Evolutionary conservation across 2,888 invertebrate species (phyloP).

Genomic region (Caenorhabditis sinica): DNA sequence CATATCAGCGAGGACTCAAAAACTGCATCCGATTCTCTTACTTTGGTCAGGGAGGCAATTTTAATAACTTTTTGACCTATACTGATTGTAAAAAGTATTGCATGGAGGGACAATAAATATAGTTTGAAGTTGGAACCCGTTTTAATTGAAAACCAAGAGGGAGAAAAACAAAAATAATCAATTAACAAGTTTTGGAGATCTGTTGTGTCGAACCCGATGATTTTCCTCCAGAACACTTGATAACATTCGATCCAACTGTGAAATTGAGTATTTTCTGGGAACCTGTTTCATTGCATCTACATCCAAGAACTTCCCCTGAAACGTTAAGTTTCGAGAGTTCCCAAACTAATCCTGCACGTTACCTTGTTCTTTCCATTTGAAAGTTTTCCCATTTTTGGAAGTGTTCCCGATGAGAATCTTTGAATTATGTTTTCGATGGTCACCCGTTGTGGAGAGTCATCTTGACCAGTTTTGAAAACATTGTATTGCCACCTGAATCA

Average conservation of each 20-base stretch:
- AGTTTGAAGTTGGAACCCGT: conserved; percentile 33
- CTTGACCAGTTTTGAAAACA: conserved; percentile 82
- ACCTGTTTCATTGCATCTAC: conserved; percentile 33
- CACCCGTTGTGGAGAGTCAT: conserved; percentile 80
- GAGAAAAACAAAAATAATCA: background rate
- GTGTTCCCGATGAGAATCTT: conserved; percentile 62
- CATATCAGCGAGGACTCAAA: conserved; percentile 73
- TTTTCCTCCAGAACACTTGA: conserved; percentile 40
- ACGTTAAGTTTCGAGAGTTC: background rate
- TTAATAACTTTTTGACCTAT: conserved; percentile 79
- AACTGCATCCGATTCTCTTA: conserved; percentile 80
- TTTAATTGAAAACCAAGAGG: background rate
- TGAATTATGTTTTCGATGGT: conserved; percentile 80
- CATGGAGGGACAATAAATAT: conserved; percentile 31
- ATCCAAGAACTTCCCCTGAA: conserved; percentile 51
- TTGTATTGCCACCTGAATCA: conserved; percentile 82
- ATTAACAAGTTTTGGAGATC: conserved; percentile 59
- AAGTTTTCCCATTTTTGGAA: conserved; percentile 58
- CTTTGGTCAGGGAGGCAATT: conserved; percentile 80
- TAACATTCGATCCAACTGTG: conserved; percentile 62
- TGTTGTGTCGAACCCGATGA: conserved; percentile 38
- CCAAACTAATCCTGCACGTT: background rate
- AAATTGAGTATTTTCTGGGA: conserved; percentile 57
- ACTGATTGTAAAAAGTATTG: conserved; percentile 77
- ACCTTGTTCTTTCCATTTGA: conserved; percentile 43